Conservation (phyloP, 2,888 invertebrate genomes). For the Blera fallax region DNA sequence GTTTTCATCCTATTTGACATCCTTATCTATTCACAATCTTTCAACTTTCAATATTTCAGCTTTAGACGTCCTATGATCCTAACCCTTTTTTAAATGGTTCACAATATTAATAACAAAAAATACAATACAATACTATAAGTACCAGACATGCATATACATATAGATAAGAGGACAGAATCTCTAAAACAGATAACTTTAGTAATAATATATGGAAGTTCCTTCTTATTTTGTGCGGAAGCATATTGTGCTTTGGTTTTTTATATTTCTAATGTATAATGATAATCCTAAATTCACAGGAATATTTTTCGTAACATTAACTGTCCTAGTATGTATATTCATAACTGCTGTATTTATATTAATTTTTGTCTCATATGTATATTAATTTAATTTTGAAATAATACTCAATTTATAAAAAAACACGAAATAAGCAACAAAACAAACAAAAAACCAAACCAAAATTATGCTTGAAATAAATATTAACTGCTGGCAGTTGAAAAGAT, state of each 20-base stretch:
- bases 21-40: not conserved
- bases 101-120: not conserved
- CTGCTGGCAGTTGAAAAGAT: conserved; percentile 17
- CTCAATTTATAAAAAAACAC: not conserved
- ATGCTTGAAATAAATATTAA: conserved; percentile 9
- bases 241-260: conserved; percentile 38
- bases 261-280: conserved; percentile 1
- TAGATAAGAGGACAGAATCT: conserved; percentile 14
- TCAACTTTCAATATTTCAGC: not conserved
- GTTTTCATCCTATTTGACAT: not conserved
- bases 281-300: conserved; percentile 20
- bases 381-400: conserved; percentile 3
- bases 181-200: not conserved
- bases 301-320: conserved; percentile 8
- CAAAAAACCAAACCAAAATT: not conserved
- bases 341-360: not conserved
- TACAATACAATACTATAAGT: not conserved
- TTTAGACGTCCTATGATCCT: not conserved
- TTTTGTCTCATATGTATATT: not conserved
- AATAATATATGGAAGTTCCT: not conserved
- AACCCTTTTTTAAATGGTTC: not conserved
- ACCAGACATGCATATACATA: conserved; percentile 12
- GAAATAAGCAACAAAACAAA: not conserved
- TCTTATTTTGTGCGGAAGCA: conserved; percentile 58
- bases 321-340: not conserved